Conservation (phyloP, 1,140 invertebrate species). For the Lasioglossum albipes region DNA sequence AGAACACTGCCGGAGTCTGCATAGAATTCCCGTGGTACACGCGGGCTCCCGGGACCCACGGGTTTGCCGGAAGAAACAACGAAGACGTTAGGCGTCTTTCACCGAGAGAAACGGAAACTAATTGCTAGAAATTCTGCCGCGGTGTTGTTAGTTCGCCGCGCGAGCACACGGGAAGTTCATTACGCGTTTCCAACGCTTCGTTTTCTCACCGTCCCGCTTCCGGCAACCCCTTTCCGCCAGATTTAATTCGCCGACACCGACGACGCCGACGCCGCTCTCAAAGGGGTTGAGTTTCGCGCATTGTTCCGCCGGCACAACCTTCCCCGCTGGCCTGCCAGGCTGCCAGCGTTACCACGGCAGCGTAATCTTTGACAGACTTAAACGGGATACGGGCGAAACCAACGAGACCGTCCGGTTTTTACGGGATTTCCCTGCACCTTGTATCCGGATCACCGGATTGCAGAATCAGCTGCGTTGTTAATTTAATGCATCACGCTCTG, state of each 20-base stretch:
- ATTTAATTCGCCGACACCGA: conserved; percentile 20
- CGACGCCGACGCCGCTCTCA: too few species aligned
- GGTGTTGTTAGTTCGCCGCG: neutral
- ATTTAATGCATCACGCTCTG: too few species aligned
- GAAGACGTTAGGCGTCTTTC: conserved; percentile 5
- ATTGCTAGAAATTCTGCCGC: conserved; percentile 29
- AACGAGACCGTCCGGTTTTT: neutral
- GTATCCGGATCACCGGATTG: neutral
- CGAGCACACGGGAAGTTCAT: conserved; percentile 21
- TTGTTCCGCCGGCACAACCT: neutral
- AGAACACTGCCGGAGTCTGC: too few species aligned
- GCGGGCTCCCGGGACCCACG: too few species aligned
- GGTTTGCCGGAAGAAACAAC: neutral
- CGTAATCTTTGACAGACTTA: neutral
- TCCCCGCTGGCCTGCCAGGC: too few species aligned
- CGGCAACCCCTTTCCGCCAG: neutral
- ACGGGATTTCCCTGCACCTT: neutral
- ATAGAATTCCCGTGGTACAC: too few species aligned
- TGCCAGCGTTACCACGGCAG: neutral
- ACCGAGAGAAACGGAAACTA: conserved; percentile 19
- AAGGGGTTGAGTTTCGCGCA: neutral
- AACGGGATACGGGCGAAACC: neutral
- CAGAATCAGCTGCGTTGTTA: neutral
- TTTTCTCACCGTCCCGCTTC: conserved; percentile 2
- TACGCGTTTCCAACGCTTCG: conserved; percentile 25